Conservation (phyloP, 2,797 vertebrate genomes). For the Ctenopoma kingsleyae region DNA sequence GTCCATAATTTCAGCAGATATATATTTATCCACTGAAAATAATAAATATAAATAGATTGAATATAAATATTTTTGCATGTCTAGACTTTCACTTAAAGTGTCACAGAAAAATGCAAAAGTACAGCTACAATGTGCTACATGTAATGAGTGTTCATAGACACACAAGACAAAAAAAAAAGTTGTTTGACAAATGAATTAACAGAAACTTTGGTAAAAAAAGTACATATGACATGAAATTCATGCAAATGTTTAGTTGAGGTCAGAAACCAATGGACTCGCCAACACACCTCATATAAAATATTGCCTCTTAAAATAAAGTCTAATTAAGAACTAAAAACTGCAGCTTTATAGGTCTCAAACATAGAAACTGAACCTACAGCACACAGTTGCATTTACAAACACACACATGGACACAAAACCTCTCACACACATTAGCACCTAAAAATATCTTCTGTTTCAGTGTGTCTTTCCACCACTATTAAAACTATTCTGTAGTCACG, state of each 20-base stretch:
- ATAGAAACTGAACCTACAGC: no score
- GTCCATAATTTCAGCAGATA: background rate
- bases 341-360: no score
- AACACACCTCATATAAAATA: constrained; percentile 32
- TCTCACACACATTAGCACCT: background rate
- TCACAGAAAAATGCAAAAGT: background rate
- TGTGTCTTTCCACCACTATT: constrained; percentile 20
- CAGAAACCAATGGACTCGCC: constrained; percentile 19
- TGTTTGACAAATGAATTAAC: no score
- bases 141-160: background rate
- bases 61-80: no score
- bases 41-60: no score
- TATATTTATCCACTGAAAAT: no score
- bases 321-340: constrained; percentile 30
- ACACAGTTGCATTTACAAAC: background rate
- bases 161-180: no score
- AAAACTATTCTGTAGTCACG: constrained; percentile 75
- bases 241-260: constrained; percentile 26
- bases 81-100: background rate
- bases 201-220: no score
- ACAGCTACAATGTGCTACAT: background rate
- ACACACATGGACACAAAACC: background rate
- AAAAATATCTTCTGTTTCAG: constrained; percentile 13
- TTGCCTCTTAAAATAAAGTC: constrained; percentile 36
- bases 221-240: background rate